Evolutionary conservation across 2,797 vertebrate species (phyloP).

Genomic region (Falco cherrug): DNA sequence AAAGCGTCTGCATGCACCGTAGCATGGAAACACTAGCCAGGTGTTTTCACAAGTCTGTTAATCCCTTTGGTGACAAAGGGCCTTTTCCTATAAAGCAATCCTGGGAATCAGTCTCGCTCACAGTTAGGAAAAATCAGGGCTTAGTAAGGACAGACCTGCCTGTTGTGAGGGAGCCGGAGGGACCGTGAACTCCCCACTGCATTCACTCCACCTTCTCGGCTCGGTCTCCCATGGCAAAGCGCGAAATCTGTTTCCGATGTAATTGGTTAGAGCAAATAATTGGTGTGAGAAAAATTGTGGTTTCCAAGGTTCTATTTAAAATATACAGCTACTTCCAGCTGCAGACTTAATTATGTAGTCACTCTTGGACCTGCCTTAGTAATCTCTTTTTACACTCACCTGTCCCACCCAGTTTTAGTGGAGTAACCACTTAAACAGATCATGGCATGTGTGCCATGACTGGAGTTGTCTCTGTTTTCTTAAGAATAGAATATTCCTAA

Average conservation of each 20-base stretch:
- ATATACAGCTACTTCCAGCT: constrained; percentile 20
- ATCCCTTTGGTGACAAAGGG: background rate
- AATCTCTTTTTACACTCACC: background rate
- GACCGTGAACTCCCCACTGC: background rate
- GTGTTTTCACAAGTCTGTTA: background rate
- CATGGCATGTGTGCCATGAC: background rate
- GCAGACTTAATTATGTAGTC: background rate
- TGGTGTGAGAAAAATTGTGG: background rate
- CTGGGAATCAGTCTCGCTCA: background rate
- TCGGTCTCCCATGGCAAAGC: background rate
- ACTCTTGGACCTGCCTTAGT: background rate
- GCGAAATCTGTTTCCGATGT: background rate
- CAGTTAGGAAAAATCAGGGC: background rate
- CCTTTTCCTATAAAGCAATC: background rate
- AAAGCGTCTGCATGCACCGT: background rate
- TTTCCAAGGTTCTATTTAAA: constrained; percentile 27
- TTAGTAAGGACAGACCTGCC: background rate
- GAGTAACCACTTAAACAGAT: constrained; percentile 13
- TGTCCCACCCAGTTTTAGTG: constrained; percentile 44
- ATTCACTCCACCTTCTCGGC: background rate
- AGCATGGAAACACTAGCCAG: background rate
- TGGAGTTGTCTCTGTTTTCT: constrained; percentile 19
- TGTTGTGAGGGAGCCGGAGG: background rate
- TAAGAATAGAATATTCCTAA: background rate
- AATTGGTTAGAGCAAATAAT: background rate